Conservation (phyloP, 2,113 vertebrate species). For the Hydrolagus affinis region DNA sequence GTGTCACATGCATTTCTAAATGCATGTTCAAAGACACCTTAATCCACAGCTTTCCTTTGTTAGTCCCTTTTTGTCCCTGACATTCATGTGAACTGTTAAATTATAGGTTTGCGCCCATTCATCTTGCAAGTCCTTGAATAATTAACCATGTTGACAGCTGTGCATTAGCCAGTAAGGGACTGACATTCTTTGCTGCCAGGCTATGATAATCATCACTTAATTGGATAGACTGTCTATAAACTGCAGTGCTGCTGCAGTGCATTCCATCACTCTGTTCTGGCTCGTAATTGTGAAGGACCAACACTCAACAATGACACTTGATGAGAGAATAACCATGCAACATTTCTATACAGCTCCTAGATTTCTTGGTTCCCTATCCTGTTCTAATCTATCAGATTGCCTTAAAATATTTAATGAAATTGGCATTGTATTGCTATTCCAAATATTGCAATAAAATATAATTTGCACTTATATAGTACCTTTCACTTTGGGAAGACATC, state of each 20-base stretch:
- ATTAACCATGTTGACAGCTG: slow-evolving; percentile 31
- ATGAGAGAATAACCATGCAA: not conserved
- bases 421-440: not conserved
- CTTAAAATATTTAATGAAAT: not conserved
- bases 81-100: slow-evolving; percentile 18
- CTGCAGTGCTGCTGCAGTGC: not conserved
- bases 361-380: not conserved
- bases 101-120: slow-evolving; percentile 6
- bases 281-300: not conserved
- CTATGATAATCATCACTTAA: slow-evolving; percentile 29
- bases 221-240: not conserved
- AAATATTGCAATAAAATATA: not conserved
- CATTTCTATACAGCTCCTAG: not conserved
- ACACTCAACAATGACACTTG: not conserved
- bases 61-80: not conserved
- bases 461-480: not conserved
- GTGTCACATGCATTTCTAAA: no score
- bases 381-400: not conserved
- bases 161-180: slow-evolving; percentile 16
- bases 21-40: not conserved
- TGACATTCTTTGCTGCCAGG: slow-evolving; percentile 9
- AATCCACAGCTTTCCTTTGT: not conserved
- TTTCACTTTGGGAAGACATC: not conserved
- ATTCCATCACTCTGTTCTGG: not conserved
- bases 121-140: slow-evolving; percentile 23